These are phyloP conservation scores for Tursiops truncatus DNA, from an alignment of 2,113 vertebrate genomes.

Conservation along the genomic window DNA sequence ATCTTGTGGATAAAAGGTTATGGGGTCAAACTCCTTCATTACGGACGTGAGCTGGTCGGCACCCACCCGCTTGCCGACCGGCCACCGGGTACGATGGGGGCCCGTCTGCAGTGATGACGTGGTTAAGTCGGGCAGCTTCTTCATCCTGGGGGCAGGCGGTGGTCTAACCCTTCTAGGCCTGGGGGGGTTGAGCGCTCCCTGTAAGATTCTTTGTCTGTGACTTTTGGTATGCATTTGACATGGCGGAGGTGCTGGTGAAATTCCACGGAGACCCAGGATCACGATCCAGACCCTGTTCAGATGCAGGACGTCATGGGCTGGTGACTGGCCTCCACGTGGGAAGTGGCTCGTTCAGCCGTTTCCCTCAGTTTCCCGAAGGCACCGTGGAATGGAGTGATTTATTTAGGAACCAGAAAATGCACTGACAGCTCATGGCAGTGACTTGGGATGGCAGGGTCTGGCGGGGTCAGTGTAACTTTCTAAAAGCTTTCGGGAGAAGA, in stretches of 20 bases:
- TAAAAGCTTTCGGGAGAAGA: not conserved
- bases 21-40: not conserved
- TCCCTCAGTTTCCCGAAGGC: no score
- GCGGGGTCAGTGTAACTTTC: not conserved
- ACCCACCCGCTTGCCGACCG: not conserved
- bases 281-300: fast-evolving
- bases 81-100: fast-evolving
- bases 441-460: not conserved
- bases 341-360: fast-evolving
- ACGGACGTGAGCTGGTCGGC: fast-evolving
- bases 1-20: not conserved
- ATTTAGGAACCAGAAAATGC: not conserved
- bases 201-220: not conserved
- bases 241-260: not conserved
- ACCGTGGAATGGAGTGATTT: not conserved
- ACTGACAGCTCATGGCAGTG: not conserved
- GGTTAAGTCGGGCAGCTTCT: not conserved
- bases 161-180: not conserved
- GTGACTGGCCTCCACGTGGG: fast-evolving
- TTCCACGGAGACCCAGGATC: not conserved
- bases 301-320: fast-evolving
- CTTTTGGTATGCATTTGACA: not conserved
- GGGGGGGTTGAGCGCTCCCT: not conserved
- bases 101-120: no score
- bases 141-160: not conserved